Percentiles rank a stretch among this genome's conserved stretches.
phyloP scores from a whole-genome alignment of 1,140 invertebrate species.

The Panulirus ornatus region DNA sequence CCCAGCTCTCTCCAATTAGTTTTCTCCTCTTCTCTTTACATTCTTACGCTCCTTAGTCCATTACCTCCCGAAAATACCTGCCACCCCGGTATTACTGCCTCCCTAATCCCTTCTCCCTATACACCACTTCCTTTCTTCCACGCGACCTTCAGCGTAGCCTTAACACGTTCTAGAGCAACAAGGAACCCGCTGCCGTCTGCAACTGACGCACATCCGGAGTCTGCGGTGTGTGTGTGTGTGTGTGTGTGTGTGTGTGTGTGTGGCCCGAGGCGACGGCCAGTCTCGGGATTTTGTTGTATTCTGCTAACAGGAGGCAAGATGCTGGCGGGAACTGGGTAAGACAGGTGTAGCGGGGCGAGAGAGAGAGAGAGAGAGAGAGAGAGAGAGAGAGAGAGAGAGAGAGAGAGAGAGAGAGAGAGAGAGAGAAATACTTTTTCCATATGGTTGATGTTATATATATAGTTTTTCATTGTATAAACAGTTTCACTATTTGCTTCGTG shows the following conservation, averaged over 20 bases:
- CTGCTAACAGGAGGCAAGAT: background rate
- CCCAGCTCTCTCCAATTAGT: background rate
- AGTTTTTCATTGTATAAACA: no score
- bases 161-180: background rate
- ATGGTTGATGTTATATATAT: no score
- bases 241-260: background rate
- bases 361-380: no score
- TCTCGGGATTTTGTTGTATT: background rate
- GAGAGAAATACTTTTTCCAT: no score
- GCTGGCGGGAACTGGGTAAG: no score
- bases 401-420: no score
- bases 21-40: background rate
- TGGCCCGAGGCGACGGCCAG: background rate
- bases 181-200: background rate
- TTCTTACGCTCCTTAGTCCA: background rate
- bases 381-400: no score
- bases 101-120: background rate
- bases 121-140: background rate
- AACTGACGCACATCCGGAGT: background rate
- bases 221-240: background rate
- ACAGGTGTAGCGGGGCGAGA: no score
- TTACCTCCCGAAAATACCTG: background rate
- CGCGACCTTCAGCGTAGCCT: background rate
- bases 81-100: background rate
- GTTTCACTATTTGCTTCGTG: no score